These are phyloP conservation scores for Drosophila orena DNA, from an alignment of 1,140 invertebrate species.

Conservation along the genomic window DNA sequence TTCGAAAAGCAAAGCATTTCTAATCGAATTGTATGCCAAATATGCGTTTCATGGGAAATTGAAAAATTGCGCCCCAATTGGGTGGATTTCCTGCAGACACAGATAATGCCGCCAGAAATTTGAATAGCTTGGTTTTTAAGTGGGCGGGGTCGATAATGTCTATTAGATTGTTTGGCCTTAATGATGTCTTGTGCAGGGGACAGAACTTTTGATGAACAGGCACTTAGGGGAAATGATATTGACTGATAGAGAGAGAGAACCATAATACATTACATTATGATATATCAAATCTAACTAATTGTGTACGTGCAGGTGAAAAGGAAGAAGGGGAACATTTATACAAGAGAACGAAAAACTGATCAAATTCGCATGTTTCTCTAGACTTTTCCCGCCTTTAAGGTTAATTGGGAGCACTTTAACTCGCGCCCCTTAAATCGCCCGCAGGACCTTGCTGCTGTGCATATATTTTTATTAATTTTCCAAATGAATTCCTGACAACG, in stretches of 20 bases:
- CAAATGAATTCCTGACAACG: slow-evolving; percentile 78
- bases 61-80: slow-evolving; percentile 72
- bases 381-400: neutral
- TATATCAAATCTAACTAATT: neutral
- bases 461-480: slow-evolving; percentile 82
- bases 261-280: too few species aligned
- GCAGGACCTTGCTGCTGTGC: slow-evolving; percentile 20
- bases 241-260: neutral
- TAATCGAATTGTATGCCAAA: slow-evolving; percentile 82
- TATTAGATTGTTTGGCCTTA: slow-evolving; percentile 75
- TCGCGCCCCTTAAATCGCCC: slow-evolving; percentile 27
- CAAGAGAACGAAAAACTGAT: too few species aligned
- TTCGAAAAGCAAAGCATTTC: slow-evolving; percentile 81
- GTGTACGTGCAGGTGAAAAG: too few species aligned
- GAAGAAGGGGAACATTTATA: too few species aligned
- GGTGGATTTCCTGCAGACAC: slow-evolving; percentile 35
- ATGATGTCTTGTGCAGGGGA: slow-evolving; percentile 53
- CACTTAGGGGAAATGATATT: slow-evolving; percentile 29
- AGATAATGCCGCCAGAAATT: slow-evolving; percentile 40
- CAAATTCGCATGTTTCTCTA: neutral
- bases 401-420: slow-evolving; percentile 35
- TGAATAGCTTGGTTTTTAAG: slow-evolving; percentile 57
- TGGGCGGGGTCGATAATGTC: slow-evolving; percentile 47
- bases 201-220: slow-evolving; percentile 16
- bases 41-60: slow-evolving; percentile 65